A percentile compares a stretch with the other conserved stretches of the same genome.
These are phyloP conservation scores for Sparidentex hasta DNA, from an alignment of 2,797 vertebrate species.

Conservation along the genomic window DNA sequence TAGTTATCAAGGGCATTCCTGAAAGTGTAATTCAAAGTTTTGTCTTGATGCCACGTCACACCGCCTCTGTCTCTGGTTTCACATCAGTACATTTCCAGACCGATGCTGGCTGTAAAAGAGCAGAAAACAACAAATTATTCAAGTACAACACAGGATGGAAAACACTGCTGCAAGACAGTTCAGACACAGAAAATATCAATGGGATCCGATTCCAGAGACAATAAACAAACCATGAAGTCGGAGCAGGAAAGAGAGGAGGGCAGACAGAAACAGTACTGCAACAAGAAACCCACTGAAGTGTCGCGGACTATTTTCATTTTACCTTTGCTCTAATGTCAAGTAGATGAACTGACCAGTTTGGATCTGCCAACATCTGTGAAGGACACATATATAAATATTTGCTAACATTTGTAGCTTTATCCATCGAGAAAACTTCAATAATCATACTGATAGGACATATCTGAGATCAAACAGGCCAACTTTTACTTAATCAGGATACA, in stretches of 20 bases:
- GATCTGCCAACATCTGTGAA: too few relatives aligned
- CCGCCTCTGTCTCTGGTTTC: conserved; percentile 1
- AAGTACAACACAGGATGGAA: conserved; percentile 21
- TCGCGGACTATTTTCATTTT: not conserved
- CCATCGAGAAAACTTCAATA: not conserved
- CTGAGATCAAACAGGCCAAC: not conserved
- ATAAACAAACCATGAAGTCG: conserved; percentile 25
- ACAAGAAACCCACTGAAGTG: conserved; percentile 2
- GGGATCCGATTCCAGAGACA: conserved; percentile 22
- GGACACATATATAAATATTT: not conserved
- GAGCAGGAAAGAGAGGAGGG: not conserved
- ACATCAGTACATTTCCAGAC: not conserved
- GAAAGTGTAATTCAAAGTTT: conserved; percentile 22
- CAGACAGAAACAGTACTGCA: not conserved
- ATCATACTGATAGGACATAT: not conserved
- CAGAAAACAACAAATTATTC: conserved; percentile 31
- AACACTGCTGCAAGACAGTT: conserved; percentile 20
- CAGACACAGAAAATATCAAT: conserved; percentile 13
- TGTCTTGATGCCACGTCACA: not conserved
- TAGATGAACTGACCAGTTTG: not conserved
- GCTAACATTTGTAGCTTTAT: not conserved
- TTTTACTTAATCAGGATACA: not conserved
- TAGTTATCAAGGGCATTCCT: conserved; percentile 10
- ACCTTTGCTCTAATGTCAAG: not conserved
- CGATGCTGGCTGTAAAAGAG: conserved; percentile 7